phyloP scores from a whole-genome alignment of 1,140 invertebrate species.

The Pachypeltis micranthus region DNA sequence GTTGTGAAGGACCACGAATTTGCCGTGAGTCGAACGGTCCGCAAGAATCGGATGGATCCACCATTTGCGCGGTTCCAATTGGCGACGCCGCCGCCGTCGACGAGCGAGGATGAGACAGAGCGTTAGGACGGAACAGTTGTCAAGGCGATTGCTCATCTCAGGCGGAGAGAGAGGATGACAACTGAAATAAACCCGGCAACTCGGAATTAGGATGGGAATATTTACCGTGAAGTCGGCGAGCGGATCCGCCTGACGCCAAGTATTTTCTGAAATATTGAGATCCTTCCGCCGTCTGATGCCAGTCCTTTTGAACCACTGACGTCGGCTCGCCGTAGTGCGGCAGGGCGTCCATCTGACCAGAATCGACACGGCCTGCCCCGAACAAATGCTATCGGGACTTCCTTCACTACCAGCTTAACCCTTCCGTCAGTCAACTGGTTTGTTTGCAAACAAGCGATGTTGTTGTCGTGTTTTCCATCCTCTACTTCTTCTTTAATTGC shows the following conservation, averaged over 20 bases:
- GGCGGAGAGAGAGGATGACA: no score
- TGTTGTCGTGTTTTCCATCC: no score
- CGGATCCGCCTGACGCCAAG: not conserved
- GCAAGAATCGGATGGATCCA: not conserved
- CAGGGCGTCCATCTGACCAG: no score
- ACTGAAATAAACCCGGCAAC: no score
- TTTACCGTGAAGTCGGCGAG: not conserved
- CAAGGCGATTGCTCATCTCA: not conserved
- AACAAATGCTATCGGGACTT: no score
- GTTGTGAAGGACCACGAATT: not conserved
- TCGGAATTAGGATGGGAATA: no score
- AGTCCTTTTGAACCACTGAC: slow-evolving; percentile 26
- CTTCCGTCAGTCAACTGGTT: no score
- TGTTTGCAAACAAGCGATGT: no score
- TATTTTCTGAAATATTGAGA: slow-evolving; percentile 26
- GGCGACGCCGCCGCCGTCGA: not conserved
- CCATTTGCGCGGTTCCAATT: not conserved
- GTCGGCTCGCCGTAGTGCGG: not conserved
- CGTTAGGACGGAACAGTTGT: not conserved
- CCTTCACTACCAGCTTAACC: no score
- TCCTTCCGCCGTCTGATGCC: slow-evolving; percentile 38
- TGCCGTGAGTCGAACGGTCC: not conserved
- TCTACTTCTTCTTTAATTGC: no score
- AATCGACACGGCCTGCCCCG: no score
- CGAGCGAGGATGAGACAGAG: not conserved